Conservation (phyloP, 2,113 vertebrate species). For the Passer domesticus region DNA sequence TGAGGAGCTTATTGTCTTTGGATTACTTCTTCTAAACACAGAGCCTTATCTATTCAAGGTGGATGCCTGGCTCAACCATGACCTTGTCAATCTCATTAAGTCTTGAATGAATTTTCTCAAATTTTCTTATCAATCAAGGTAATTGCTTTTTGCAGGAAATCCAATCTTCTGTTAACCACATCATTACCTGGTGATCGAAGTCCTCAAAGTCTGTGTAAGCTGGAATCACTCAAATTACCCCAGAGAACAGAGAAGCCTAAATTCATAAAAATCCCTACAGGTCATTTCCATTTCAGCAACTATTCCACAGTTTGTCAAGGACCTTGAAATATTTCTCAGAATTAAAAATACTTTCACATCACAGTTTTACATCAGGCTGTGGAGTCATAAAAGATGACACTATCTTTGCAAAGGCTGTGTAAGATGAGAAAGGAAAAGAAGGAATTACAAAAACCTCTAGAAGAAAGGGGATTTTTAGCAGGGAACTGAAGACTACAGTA, state of each 20-base stretch:
- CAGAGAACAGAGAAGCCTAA: conserved; percentile 2
- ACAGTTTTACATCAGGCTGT: neutral
- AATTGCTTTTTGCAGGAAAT: conserved; percentile 61
- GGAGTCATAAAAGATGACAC: neutral
- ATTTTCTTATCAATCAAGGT: conserved; percentile 65
- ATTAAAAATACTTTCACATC: neutral
- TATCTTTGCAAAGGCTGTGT: neutral
- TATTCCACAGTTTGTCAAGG: neutral
- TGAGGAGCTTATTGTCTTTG: conserved; percentile 24
- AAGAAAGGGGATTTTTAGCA: neutral
- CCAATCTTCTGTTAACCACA: conserved; percentile 60
- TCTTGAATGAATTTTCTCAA: conserved; percentile 44
- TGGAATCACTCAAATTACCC: conserved; percentile 35
- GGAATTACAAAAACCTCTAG: neutral
- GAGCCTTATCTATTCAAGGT: conserved; percentile 43
- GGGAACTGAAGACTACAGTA: neutral
- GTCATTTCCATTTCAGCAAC: conserved; percentile 18
- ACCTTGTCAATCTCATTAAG: conserved; percentile 63
- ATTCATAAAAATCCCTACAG: conserved; percentile 8
- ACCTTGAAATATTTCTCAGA: neutral
- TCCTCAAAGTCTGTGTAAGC: conserved; percentile 6
- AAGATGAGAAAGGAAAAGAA: neutral
- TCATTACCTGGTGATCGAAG: conserved; percentile 52
- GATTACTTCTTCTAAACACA: conserved; percentile 46
- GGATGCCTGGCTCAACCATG: conserved; percentile 12